These are phyloP conservation scores for Dendrocopos noguchii DNA, from an alignment of 2,113 vertebrate genomes.

Conservation along the genomic window DNA sequence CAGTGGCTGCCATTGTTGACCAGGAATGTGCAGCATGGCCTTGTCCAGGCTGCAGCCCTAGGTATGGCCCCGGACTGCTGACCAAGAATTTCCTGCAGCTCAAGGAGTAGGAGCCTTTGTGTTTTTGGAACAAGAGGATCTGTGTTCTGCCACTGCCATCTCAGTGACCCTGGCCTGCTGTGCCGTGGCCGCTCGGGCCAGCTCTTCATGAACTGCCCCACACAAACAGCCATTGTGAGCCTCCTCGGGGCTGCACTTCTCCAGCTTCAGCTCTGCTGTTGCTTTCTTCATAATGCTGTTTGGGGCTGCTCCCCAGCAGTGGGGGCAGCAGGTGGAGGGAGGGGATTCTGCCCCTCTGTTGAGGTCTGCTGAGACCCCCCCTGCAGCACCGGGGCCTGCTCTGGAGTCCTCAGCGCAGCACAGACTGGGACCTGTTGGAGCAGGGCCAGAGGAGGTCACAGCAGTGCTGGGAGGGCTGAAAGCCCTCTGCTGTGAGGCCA, in stretches of 20 bases:
- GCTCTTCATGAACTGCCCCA: neutral
- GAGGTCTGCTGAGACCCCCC: neutral
- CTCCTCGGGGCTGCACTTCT: fast-evolving
- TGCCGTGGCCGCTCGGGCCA: neutral
- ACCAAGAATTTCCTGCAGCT: neutral
- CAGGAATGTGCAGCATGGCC: neutral
- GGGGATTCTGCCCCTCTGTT: neutral
- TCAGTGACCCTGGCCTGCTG: neutral
- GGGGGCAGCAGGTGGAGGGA: neutral
- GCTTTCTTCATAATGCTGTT: neutral
- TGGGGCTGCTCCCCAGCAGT: neutral
- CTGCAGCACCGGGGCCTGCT: neutral
- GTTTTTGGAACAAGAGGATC: neutral
- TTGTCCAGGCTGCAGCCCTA: neutral
- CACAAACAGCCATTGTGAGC: conserved; percentile 1
- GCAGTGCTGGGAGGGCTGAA: neutral
- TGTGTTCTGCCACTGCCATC: neutral
- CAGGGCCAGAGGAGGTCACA: neutral
- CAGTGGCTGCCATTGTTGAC: neutral
- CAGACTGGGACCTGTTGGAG: neutral
- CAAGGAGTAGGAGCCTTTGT: conserved; percentile 44
- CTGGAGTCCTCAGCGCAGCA: neutral
- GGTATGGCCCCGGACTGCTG: neutral
- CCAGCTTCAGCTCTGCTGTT: neutral
- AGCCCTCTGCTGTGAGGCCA: neutral